Conservation (phyloP, 2,888 invertebrate species). For the Axea sp. region DNA sequence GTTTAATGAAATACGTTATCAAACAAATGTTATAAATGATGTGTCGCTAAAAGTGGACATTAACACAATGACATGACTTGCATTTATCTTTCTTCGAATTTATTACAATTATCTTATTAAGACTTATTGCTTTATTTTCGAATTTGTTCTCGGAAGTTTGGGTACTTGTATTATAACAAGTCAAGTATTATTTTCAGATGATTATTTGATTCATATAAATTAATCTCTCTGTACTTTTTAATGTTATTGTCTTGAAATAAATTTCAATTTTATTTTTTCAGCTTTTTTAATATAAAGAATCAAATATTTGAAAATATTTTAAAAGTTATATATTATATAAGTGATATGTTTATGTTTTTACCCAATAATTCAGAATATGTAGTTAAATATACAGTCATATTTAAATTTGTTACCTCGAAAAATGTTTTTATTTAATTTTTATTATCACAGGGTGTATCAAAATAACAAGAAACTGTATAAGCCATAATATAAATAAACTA, state of each 20-base stretch:
- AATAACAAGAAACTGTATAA: too few relatives aligned
- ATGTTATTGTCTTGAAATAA: too few relatives aligned
- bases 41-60: slow-evolving; percentile 1
- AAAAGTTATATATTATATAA: not conserved
- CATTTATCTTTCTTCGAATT: slow-evolving; percentile 12
- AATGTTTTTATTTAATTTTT: too few relatives aligned
- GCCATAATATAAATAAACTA: too few relatives aligned
- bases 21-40: not conserved
- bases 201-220: too few relatives aligned
- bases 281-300: not conserved
- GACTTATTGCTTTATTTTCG: slow-evolving; percentile 3
- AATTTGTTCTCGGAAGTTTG: too few relatives aligned
- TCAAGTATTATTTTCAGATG: too few relatives aligned
- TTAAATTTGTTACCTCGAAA: too few relatives aligned
- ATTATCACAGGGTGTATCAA: too few relatives aligned
- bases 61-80: slow-evolving; percentile 6
- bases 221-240: not conserved
- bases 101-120: slow-evolving; percentile 14
- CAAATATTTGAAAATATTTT: too few relatives aligned
- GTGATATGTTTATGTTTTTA: not conserved
- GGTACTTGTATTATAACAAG: too few relatives aligned
- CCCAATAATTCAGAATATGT: not conserved
- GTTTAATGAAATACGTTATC: not conserved
- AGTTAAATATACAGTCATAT: not conserved
- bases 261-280: not conserved